These are phyloP conservation scores for Scaptodrosophila latifasciaeformis DNA, from an alignment of 2,888 invertebrate species.

Conservation along the genomic window DNA sequence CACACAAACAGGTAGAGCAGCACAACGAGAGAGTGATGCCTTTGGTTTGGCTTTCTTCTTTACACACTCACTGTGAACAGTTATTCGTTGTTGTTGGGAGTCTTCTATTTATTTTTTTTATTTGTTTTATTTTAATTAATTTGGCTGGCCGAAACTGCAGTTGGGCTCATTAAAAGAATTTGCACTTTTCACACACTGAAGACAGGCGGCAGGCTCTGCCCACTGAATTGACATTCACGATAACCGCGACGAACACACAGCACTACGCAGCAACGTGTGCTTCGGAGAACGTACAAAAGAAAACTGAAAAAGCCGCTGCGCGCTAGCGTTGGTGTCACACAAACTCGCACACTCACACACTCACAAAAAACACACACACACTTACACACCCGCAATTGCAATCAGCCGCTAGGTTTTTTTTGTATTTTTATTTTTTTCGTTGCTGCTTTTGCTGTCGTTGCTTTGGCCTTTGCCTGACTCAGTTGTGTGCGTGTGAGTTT, in stretches of 20 bases:
- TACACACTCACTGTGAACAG: slow-evolving; percentile 1
- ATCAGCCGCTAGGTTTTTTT: slow-evolving; percentile 41
- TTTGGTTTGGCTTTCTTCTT: not conserved
- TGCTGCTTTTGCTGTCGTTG: slow-evolving; percentile 17
- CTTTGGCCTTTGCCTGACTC: slow-evolving; percentile 32
- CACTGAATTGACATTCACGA: too few species aligned
- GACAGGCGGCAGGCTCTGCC: not conserved
- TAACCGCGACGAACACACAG: slow-evolving; percentile 17
- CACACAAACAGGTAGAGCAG: too few species aligned
- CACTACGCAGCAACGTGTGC: slow-evolving; percentile 42
- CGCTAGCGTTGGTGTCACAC: slow-evolving; percentile 48
- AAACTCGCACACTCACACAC: slow-evolving; percentile 30
- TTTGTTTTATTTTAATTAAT: too few species aligned
- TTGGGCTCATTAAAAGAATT: too few species aligned
- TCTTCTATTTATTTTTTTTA: too few species aligned
- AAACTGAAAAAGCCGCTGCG: slow-evolving; percentile 53
- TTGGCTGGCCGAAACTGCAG: too few species aligned
- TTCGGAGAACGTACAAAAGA: slow-evolving; percentile 49
- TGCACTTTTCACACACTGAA: too few species aligned
- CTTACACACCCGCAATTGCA: slow-evolving; percentile 33
- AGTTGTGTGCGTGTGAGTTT: slow-evolving; percentile 9
- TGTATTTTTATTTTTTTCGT: slow-evolving; percentile 6
- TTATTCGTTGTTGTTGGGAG: slow-evolving; percentile 6
- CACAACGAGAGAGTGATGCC: too few species aligned
- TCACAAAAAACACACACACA: slow-evolving; percentile 29